Percentiles rank a stretch among this genome's conserved stretches.
These are phyloP conservation scores for Agrotis ipsilon DNA, from an alignment of 2,888 invertebrate genomes.

Conservation along the genomic window DNA sequence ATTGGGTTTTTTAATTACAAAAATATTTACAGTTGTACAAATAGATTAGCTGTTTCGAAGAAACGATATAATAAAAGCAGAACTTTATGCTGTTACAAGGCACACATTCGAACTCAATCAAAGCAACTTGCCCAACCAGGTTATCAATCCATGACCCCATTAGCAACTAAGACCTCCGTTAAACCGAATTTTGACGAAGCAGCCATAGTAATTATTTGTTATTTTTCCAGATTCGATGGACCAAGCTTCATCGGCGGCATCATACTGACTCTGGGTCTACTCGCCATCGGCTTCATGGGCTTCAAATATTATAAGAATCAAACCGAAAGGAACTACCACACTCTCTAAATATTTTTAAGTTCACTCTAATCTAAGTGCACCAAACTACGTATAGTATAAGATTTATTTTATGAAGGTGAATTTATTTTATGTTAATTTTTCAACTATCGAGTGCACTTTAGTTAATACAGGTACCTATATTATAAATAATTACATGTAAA, in stretches of 20 bases:
- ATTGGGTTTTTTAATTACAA: slow-evolving; percentile 8
- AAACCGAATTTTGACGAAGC: background rate
- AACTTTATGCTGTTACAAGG: no score
- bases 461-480: slow-evolving; percentile 57
- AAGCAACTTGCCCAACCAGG: no score
- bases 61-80: no score
- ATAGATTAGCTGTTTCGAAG: slow-evolving; percentile 8
- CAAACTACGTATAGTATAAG: slow-evolving; percentile 61
- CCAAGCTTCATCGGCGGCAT: slow-evolving; percentile 96
- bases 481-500: slow-evolving; percentile 40
- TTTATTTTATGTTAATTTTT: slow-evolving; percentile 60
- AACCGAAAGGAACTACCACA: slow-evolving; percentile 96
- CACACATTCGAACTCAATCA: no score
- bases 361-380: slow-evolving; percentile 80
- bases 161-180: no score
- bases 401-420: slow-evolving; percentile 61
- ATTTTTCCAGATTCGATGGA: slow-evolving; percentile 92
- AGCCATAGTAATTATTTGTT: background rate
- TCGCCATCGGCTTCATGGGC: slow-evolving; percentile 95
- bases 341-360: slow-evolving; percentile 92
- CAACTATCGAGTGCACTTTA: slow-evolving; percentile 62
- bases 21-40: slow-evolving; percentile 16
- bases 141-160: no score
- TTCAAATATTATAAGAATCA: slow-evolving; percentile 97
- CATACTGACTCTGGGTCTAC: slow-evolving; percentile 94